phyloP scores from a whole-genome alignment of 2,797 vertebrate species.

The Syngnathus acus region DNA sequence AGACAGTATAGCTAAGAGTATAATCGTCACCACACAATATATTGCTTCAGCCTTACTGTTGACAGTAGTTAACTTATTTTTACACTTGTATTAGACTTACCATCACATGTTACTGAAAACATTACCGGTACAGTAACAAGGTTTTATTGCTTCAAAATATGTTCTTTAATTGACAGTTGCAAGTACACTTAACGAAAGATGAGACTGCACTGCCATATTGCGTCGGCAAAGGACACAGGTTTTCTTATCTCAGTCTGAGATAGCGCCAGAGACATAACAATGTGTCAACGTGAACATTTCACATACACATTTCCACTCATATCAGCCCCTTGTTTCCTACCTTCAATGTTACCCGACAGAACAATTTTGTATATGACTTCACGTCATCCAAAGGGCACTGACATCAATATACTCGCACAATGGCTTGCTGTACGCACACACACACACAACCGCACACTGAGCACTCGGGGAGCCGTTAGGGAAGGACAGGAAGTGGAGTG shows the following conservation, averaged over 20 bases:
- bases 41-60: not conserved
- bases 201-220: not conserved
- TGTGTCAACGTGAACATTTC: not conserved
- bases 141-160: not conserved
- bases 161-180: not conserved
- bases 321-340: not conserved
- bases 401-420: conserved; percentile 1
- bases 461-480: conserved; percentile 12
- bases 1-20: not conserved
- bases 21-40: not conserved
- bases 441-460: not conserved
- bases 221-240: not conserved
- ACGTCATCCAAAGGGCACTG: conserved; percentile 19
- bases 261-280: not conserved
- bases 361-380: conserved; percentile 49
- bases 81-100: not conserved
- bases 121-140: not conserved
- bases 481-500: conserved; percentile 27
- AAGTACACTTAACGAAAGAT: not conserved
- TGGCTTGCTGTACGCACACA: conserved; percentile 5
- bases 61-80: not conserved
- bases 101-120: not conserved
- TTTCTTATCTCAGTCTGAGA: not conserved
- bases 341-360: conserved; percentile 23
- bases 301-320: not conserved